Percentiles rank a stretch among this genome's conserved stretches.
These are phyloP conservation scores for Horisme vitalbata DNA, from an alignment of 2,888 invertebrate genomes.

Conservation along the genomic window DNA sequence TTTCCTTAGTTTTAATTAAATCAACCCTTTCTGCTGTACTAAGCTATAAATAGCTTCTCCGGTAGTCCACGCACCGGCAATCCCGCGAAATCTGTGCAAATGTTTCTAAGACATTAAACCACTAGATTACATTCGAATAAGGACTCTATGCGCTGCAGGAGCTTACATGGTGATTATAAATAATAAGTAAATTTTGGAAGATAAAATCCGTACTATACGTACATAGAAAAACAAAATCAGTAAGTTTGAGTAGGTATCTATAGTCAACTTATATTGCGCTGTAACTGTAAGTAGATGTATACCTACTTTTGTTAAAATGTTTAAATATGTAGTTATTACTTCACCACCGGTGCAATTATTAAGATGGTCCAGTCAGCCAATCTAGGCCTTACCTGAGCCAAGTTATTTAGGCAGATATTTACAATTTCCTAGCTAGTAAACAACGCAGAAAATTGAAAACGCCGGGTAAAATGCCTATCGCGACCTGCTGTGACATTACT, in stretches of 20 bases:
- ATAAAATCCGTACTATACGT: slow-evolving; percentile 12
- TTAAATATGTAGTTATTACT: no score
- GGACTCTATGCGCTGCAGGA: slow-evolving; percentile 43
- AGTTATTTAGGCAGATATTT: not conserved
- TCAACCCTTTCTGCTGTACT: slow-evolving; percentile 54
- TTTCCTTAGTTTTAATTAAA: slow-evolving; percentile 45
- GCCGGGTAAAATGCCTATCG: slow-evolving; percentile 18
- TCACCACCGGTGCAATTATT: no score
- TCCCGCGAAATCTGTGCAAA: slow-evolving; percentile 55
- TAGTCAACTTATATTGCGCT: not conserved
- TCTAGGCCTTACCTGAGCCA: no score
- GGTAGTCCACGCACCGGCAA: slow-evolving; percentile 39
- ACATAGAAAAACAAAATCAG: no score
- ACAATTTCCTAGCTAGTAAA: slow-evolving; percentile 10
- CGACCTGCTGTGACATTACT: slow-evolving; percentile 31
- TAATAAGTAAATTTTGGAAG: slow-evolving; percentile 32
- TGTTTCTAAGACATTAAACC: slow-evolving; percentile 44
- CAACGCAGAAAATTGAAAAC: slow-evolving; percentile 29
- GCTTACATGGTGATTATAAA: slow-evolving; percentile 48
- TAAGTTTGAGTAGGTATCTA: not conserved
- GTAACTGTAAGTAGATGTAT: no score
- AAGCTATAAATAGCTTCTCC: slow-evolving; percentile 55
- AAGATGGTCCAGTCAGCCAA: no score
- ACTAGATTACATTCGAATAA: slow-evolving; percentile 51
- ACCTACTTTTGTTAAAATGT: no score